These are phyloP conservation scores for Autographa gamma DNA, from an alignment of 2,888 invertebrate genomes.

Conservation along the genomic window DNA sequence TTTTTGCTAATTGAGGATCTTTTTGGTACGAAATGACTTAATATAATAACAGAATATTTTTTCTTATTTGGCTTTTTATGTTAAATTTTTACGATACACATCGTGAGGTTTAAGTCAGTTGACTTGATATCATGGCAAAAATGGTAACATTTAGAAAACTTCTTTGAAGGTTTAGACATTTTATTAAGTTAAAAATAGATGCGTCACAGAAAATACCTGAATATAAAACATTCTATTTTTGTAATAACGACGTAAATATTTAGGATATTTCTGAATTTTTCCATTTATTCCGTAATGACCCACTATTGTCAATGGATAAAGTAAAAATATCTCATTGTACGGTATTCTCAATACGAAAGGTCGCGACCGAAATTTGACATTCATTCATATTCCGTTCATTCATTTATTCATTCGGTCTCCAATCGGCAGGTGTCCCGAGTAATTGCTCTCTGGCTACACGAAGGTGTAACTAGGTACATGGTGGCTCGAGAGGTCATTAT, in stretches of 20 bases:
- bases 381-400: slow-evolving; percentile 36
- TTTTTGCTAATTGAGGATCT: no score
- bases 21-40: no score
- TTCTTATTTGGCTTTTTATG: no score
- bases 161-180: no score
- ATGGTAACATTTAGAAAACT: no score
- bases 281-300: background rate
- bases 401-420: slow-evolving; percentile 39
- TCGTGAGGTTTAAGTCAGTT: no score
- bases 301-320: background rate
- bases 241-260: no score
- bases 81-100: no score
- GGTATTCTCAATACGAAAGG: slow-evolving; percentile 16
- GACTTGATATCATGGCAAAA: no score
- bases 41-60: no score
- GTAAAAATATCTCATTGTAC: background rate
- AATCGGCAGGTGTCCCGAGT: slow-evolving; percentile 18
- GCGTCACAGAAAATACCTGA: background rate
- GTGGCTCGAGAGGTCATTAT: background rate
- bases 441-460: slow-evolving; percentile 24
- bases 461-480: background rate
- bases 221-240: background rate
- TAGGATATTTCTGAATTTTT: no score
- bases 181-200: no score
- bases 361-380: slow-evolving; percentile 21